Evolutionary conservation across 1,140 invertebrate genomes (phyloP).

Genomic region (Brachystomella parvula): DNA sequence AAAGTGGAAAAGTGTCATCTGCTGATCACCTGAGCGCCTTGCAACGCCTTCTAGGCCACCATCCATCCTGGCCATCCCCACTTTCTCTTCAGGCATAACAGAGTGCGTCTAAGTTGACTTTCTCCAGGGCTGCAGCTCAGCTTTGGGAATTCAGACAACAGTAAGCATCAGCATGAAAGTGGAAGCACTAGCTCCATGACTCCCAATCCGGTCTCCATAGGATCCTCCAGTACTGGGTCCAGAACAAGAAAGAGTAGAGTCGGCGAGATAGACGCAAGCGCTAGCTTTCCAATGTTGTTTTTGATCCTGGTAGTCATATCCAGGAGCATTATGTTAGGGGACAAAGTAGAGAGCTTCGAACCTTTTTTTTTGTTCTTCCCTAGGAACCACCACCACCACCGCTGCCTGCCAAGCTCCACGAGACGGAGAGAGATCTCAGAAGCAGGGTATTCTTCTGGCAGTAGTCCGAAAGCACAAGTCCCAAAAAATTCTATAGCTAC

Average conservation of each 20-base stretch:
- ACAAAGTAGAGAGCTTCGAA: background rate
- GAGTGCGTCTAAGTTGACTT: background rate
- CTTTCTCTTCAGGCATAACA: background rate
- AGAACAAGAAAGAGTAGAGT: background rate
- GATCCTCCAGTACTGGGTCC: background rate
- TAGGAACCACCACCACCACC: background rate
- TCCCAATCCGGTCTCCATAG: background rate
- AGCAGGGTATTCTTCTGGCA: background rate
- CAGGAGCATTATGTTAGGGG: background rate
- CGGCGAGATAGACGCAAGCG: background rate
- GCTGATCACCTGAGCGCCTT: no score
- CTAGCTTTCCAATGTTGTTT: background rate
- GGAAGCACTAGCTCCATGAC: background rate
- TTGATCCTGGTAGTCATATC: background rate
- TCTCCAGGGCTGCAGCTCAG: no score
- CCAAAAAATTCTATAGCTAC: background rate
- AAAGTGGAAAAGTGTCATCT: no score
- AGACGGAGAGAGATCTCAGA: background rate
- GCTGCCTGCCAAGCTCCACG: background rate
- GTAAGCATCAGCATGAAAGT: background rate
- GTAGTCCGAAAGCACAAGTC: background rate
- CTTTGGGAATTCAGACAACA: no score
- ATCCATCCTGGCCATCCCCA: background rate
- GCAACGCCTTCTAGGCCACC: no score
- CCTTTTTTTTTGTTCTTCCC: background rate